Base-by-base conservation (phyloP, 2,113 vertebrate species). In the Capreolus pygargus region DNA sequence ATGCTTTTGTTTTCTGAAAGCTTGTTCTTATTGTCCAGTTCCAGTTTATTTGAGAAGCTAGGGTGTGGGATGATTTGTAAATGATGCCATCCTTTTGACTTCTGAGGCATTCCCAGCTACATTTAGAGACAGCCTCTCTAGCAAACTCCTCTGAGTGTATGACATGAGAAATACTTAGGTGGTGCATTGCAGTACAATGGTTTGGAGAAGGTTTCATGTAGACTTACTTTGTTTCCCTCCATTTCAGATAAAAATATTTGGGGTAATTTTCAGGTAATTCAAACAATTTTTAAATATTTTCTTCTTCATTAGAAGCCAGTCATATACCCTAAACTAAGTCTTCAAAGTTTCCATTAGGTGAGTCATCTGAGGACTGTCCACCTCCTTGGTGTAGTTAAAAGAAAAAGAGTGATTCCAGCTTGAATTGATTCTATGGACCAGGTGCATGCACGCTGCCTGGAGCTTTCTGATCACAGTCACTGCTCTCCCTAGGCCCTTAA, bases 261-360 rank as follows among this genome's bases (percentile, higher is more conserved):
- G 15, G 21, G 5, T 95, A 81, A 92, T 89, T 89, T 93, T 74
- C 50, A 57, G 55, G 82, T 57, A 88, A 91, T 79, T 86, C 33
- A 85, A 83, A 55, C 54, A 57, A 88, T 89, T 89, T 97, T 91
- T 17, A 90, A 97, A 36, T 50, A 45, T 93, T 87, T 93, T 82
- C 45, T 94, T 89, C 50, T 85, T 79, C 43, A 30, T 7, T 87
- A 15, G 30, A 89, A 95, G 78, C 47, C 15, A 91, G 33, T 23
- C 79, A 82, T 47, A 47, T 81, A 16, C n/a, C 28, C 17, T 58
- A 33, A 50, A 17, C 23, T n/a, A 43, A 58, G 11, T 95, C 91
- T 95, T 90, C 61, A 58, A 88, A 96, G 90, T 81, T 27, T 64
- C 70, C 23, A 30, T 60, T 85, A 55, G 92, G 86, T 96, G 84